Base-by-base conservation (phyloP, 2,797 vertebrate species). In the Diceros bicornis region DNA sequence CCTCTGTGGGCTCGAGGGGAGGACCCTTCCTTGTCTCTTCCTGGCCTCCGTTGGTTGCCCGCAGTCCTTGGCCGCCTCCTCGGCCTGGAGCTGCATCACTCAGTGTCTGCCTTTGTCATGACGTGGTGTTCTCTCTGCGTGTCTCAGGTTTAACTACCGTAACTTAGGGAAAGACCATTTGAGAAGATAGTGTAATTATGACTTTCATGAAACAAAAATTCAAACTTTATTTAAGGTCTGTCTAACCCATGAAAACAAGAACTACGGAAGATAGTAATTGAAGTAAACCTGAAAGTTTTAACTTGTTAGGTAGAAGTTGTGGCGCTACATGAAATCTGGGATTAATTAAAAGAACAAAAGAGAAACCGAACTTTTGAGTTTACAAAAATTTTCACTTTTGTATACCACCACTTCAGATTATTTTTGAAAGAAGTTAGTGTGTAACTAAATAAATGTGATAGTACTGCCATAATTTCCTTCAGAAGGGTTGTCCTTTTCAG, bases 331-430 rank as follows among this genome's bases (percentile, higher is more conserved):
- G 50, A 91, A 90, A 92, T 86, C 29, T 59, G 93, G 37, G 55
- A 69, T 91, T 96, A 85, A 87, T 82, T 94, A 69, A 75, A 89
- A 93, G 50, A 93, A 71, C 90, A 96, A 94, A 96, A 29, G 69
- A 94, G 12, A 47, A 97, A 41, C 32, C n/a, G 37, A 52, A 91
- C 66, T 87, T 91, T 74, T 88, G 71, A 83, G 47, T 84, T 44
- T 75, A 81, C 79, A 84, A 74, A 77, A 96, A 96, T 20, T 97
- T 95, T 96, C 75, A 94, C 95, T 94, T 97, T 95, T 94, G 23
- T 94, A 95, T 93, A 91, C 50, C 95, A n/a, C 44, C 72, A 94
- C 69, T 93, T 92, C 66, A 95, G 25, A 89, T 91, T 95, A 88
- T 78, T 97, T 94, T 91, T 85, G 17, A 86, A 94, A 89, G 21